Evolutionary conservation across 2,888 invertebrate genomes (phyloP), one percentile per base, ranked within the genome.

Genomic region (Sthenelais limicola): DNA sequence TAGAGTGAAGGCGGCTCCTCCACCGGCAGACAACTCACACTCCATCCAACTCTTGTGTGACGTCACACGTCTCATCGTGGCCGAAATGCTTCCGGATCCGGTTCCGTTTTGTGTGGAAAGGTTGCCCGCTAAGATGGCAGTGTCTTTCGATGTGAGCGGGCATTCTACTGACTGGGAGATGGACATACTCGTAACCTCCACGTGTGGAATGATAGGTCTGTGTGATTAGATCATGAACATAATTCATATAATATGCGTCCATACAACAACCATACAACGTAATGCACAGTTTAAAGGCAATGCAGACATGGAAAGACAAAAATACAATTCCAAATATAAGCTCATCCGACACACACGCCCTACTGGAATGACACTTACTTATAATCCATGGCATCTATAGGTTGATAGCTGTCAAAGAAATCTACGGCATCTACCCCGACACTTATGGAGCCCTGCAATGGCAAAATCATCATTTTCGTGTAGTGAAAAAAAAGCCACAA

Each of bases 111-210:
- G 71, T 92, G 92, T 82, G 3, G 80, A 77, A 12, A 89, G 73
- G 49, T 78, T 82, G 0, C 88, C 89, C 12, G 94, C 92, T 81
- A 98, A 89, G 0, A 93, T 93, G 78, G 94, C 91, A 0, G 95
- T 96, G 82, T 98, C 94, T 80, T 92, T 92, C 68, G 92, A 88
- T 0, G 96, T 96, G 30, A 98, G 89, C 0, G 97, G 97, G 56
- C 95, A 94, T 87, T 98, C 97, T 58, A 98, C 94, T 0, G 96
- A 96, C 86, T 97, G 97, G 26, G 93, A 92, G 84, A 97, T 93
- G 56, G 93, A 93, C 94, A 97, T 95, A 12, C 94, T 94, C n/a
- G 94, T 95, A 38, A 97, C 92, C 90, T 97, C 97, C 78, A 97
- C 90, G 74, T 90, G 91, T 18, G 96, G 95, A 82, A 94, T 88